phyloP scores from a whole-genome alignment of 2,888 invertebrate genomes.

The Orthonevra nobilis region DNA sequence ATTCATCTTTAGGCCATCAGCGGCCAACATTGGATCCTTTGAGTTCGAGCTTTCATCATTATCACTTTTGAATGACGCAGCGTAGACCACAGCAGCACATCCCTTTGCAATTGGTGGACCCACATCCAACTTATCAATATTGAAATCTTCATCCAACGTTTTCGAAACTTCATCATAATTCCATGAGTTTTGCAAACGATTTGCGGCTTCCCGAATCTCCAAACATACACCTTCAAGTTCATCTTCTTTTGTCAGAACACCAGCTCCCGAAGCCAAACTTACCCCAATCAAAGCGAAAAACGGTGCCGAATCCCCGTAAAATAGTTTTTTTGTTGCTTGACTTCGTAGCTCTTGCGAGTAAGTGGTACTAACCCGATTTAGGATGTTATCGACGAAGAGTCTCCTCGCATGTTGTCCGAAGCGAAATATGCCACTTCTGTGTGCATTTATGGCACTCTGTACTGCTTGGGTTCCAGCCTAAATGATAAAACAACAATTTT shows the following conservation, averaged over 20 bases:
- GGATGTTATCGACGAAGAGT: constrained; percentile 85
- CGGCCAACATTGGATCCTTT: neutral
- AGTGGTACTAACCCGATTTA: constrained; percentile 85
- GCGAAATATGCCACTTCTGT: constrained; percentile 80
- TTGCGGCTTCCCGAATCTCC: constrained; percentile 85
- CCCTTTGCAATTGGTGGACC: constrained; percentile 89
- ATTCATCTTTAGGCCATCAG: constrained; percentile 4
- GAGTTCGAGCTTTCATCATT: neutral
- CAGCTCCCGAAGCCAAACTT: constrained; percentile 86
- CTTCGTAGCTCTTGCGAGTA: constrained; percentile 84
- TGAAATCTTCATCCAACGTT: constrained; percentile 80
- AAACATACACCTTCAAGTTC: constrained; percentile 89
- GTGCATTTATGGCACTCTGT: constrained; percentile 35
- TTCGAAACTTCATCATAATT: constrained; percentile 76
- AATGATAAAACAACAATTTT: too few species aligned
- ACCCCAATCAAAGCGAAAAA: constrained; percentile 88
- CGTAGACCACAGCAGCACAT: constrained; percentile 90
- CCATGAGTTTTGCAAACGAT: constrained; percentile 77
- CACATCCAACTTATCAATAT: constrained; percentile 84
- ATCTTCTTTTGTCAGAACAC: constrained; percentile 88
- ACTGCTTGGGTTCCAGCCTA: constrained; percentile 54
- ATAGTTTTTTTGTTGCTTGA: constrained; percentile 83
- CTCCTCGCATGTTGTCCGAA: constrained; percentile 84
- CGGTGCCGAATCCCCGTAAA: constrained; percentile 86
- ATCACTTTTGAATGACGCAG: constrained; percentile 82